Base-by-base conservation (phyloP, 2,113 vertebrate species). In the Sylvilagus bachmani region DNA sequence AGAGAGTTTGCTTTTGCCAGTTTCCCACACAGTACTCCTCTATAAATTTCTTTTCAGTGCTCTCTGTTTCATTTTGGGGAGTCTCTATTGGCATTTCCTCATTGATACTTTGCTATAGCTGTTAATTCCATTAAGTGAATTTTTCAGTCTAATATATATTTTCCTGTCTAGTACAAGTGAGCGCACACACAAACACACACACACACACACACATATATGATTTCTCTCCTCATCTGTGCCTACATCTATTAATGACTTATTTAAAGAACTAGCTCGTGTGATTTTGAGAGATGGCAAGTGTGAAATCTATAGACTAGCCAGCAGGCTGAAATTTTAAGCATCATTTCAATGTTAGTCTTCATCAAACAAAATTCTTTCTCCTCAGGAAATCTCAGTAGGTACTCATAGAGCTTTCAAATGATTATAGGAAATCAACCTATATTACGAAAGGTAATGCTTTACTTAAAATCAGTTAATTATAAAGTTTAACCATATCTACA, bases 361-460 rank as follows among this genome's bases (percentile, higher is more conserved):
- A 10, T 44, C 44, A 81, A n/a, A 4, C 16, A 77, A 10, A 70
- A 85, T 27, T 70, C 8, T 24, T 80, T 38, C 17, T 61, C 53
- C 75, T 33, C 6, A 53, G 24, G 24, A 75, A 81, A 80, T 2
- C 4, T 24, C 2, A 71, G 0, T 49, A 27, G 67, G n/a, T 85
- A 3, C 25, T 80, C 10, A 19, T 24, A 24, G 19, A 0, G 2
- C 16, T 91, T 88, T 71, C 61, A 44, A n/a, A 10, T 33, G n/a
- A 69, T 31, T 70, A 2, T 24, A 16, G 10, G 13, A 75, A 2
- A 1, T 13, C 2, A 10, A 33, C 3, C 1, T 16, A 21, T 17
- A 8, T 64, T 33, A 70, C 10, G 5, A 21, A 89, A 10, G 6
- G 4, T n/a, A 89, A 36, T 22, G 38, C 21, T 21, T 21, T 33